Evolutionary conservation across 2,888 invertebrate genomes (phyloP).

Genomic region (Melinopterus prodromus): DNA sequence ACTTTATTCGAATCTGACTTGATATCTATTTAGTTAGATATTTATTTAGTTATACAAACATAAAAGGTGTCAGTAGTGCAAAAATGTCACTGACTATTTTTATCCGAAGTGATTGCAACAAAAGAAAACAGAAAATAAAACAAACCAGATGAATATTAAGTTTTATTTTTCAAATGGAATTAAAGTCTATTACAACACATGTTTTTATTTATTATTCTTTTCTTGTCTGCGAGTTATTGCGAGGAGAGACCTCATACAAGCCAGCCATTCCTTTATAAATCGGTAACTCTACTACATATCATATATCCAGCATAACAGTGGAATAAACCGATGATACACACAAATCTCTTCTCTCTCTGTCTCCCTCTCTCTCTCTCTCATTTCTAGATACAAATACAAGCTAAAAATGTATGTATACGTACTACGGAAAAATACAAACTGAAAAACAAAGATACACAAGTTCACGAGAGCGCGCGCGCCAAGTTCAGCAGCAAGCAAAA

Average conservation of each 20-base stretch:
- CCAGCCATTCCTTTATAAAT: neutral
- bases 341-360: neutral
- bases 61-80: too few species aligned
- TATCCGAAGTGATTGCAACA: neutral
- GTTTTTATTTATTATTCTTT: conserved; percentile 9
- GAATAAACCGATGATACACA: too few species aligned
- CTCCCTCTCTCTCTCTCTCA: neutral
- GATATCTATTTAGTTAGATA: too few species aligned
- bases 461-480: neutral
- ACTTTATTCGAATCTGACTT: too few species aligned
- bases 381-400: neutral
- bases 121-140: conserved; percentile 11
- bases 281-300: neutral
- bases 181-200: conserved; percentile 22
- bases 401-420: conserved; percentile 19
- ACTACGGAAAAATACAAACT: conserved; percentile 18
- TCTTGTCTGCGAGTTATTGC: conserved; percentile 4
- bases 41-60: too few species aligned
- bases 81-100: neutral
- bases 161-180: conserved; percentile 24
- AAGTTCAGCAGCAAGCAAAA: neutral
- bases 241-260: neutral
- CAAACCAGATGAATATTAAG: neutral
- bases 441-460: conserved; percentile 25
- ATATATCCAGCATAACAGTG: neutral